Evolutionary conservation across 1,140 invertebrate species (phyloP).

Genomic region (Drosophila aff.): DNA sequence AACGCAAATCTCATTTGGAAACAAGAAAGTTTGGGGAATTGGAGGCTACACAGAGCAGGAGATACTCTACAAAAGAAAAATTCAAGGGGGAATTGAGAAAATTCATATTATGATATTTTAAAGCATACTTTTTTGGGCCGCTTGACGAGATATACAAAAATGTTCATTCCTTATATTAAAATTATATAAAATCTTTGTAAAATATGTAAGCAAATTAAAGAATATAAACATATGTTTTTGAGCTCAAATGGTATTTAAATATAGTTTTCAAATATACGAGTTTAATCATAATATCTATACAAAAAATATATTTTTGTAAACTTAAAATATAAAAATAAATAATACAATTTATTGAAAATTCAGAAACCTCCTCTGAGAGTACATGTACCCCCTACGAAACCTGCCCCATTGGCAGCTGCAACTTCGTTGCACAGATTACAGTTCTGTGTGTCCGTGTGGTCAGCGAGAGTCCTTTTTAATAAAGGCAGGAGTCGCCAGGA

Average conservation of each 20-base stretch:
- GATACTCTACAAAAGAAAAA: neutral
- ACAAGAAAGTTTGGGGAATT: slow-evolving; percentile 41
- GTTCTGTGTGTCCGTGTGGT: slow-evolving; percentile 32
- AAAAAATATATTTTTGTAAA: no score
- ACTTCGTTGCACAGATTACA: slow-evolving; percentile 72
- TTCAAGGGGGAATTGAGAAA: neutral
- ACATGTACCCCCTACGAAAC: neutral
- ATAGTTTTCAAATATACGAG: neutral
- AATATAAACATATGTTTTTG: neutral
- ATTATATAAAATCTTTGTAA: neutral
- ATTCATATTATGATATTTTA: no score
- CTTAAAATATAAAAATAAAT: neutral
- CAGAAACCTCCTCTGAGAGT: neutral
- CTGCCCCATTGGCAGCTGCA: slow-evolving; percentile 35
- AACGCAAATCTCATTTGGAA: slow-evolving; percentile 74
- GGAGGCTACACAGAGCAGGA: rapidly evolving
- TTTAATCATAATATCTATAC: neutral
- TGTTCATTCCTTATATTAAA: neutral
- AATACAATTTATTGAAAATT: neutral
- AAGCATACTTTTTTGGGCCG: slow-evolving; percentile 8
- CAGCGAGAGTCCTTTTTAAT: slow-evolving; percentile 73
- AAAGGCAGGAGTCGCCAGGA: slow-evolving; percentile 48
- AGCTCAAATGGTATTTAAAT: neutral
- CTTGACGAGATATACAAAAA: no score
- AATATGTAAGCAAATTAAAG: neutral